Conservation (phyloP, 1,140 invertebrate genomes). For the Drosophila sturtevanti region DNA sequence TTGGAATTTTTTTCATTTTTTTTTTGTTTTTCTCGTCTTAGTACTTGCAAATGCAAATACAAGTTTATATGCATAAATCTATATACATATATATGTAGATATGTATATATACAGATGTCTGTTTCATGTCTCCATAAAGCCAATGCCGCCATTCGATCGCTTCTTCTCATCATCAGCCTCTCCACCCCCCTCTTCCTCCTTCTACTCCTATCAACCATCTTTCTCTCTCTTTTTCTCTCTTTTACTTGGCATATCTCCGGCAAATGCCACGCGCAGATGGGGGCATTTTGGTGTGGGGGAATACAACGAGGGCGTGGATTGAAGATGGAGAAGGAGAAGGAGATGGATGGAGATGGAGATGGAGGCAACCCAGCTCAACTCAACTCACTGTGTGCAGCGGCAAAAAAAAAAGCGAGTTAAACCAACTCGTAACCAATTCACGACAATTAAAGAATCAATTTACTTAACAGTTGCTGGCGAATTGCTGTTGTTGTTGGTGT, state of each 20-base stretch:
- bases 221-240: conserved; percentile 18
- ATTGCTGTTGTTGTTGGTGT: conserved; percentile 41
- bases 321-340: conserved; percentile 23
- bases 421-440: conserved; percentile 78
- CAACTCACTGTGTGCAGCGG: conserved; percentile 11
- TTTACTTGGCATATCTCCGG: conserved; percentile 16
- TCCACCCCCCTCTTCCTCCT: conserved; percentile 26
- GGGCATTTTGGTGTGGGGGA: conserved; percentile 54
- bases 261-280: conserved; percentile 52
- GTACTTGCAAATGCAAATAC: conserved; percentile 17
- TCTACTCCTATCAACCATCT: conserved; percentile 23
- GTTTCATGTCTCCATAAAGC: conserved; percentile 22
- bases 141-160: background rate
- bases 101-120: background rate
- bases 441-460: conserved; percentile 80
- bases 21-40: background rate
- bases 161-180: background rate
- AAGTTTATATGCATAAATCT: background rate
- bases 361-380: conserved; percentile 3
- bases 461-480: conserved; percentile 76
- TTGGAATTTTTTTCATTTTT: conserved; percentile 13
- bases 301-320: background rate
- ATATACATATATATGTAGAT: background rate
- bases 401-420: conserved; percentile 71
- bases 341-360: background rate